Conservation (phyloP, 2,888 invertebrate genomes). For the Megastigmus dorsalis region DNA sequence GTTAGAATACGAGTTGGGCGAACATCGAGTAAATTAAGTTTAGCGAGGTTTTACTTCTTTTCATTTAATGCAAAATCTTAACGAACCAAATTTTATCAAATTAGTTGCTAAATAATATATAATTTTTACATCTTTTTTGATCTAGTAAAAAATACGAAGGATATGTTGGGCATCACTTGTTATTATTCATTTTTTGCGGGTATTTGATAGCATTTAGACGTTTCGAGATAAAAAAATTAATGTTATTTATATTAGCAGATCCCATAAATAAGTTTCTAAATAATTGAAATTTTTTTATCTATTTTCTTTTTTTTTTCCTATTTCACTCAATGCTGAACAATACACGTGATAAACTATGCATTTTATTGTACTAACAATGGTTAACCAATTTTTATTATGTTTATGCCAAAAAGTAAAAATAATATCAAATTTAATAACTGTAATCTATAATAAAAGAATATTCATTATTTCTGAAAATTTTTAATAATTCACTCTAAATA, state of each 20-base stretch:
- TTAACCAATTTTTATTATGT: conserved; percentile 14
- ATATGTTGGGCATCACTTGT: conserved; percentile 23
- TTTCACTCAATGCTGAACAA: conserved; percentile 2
- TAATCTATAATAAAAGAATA: too few relatives aligned
- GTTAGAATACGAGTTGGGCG: neutral
- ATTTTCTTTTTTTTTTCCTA: neutral
- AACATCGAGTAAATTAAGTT: conserved; percentile 20
- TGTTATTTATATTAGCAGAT: too few relatives aligned
- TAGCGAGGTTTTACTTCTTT: neutral
- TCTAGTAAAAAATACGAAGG: conserved; percentile 15
- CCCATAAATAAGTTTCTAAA: too few relatives aligned
- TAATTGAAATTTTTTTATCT: too few relatives aligned
- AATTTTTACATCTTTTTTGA: neutral
- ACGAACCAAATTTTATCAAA: neutral
- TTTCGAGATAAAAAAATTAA: neutral
- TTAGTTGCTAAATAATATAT: neutral
- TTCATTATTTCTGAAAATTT: too few relatives aligned
- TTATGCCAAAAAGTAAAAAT: too few relatives aligned
- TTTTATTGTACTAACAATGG: conserved; percentile 17
- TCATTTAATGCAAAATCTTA: neutral
- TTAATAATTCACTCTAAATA: too few relatives aligned
- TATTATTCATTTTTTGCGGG: neutral
- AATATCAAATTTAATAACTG: too few relatives aligned
- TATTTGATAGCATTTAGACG: too few relatives aligned
- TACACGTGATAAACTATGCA: conserved; percentile 20